Evolutionary conservation across 2,888 invertebrate genomes (phyloP).

Genomic region (Drosophila anomelani): DNA sequence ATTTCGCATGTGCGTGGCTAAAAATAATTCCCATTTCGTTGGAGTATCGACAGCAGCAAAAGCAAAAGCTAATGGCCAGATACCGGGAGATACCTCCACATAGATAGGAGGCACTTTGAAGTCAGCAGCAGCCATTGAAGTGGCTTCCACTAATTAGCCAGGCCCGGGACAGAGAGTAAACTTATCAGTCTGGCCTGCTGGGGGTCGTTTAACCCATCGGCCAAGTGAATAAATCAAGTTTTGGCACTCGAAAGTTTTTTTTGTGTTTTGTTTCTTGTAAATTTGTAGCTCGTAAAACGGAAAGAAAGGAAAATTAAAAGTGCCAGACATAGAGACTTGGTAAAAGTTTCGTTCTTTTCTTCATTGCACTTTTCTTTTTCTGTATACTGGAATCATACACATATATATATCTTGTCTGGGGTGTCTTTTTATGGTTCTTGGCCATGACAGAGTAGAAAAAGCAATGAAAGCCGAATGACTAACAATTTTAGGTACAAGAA

Average conservation of each 20-base stretch:
- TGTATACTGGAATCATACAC: neutral
- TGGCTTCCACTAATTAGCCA: slow-evolving; percentile 38
- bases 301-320: slow-evolving; percentile 47
- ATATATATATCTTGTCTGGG: slow-evolving; percentile 24
- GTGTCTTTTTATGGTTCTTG: slow-evolving; percentile 28
- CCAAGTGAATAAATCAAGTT: slow-evolving; percentile 39
- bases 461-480: slow-evolving; percentile 31
- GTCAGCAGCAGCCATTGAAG: slow-evolving; percentile 23
- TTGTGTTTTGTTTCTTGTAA: slow-evolving; percentile 1
- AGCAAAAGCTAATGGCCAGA: slow-evolving; percentile 35
- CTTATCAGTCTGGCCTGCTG: slow-evolving; percentile 34
- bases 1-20: slow-evolving; percentile 63
- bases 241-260: slow-evolving; percentile 40
- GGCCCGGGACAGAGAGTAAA: slow-evolving; percentile 14
- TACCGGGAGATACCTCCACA: slow-evolving; percentile 16
- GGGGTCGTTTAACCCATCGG: slow-evolving; percentile 37
- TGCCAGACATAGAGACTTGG: slow-evolving; percentile 27
- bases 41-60: slow-evolving; percentile 29
- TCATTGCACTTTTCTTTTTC: slow-evolving; percentile 20
- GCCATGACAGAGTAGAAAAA: slow-evolving; percentile 26
- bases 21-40: slow-evolving; percentile 50
- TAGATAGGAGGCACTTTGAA: slow-evolving; percentile 15
- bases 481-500: neutral
- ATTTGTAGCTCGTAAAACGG: slow-evolving; percentile 31
- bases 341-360: slow-evolving; percentile 30